These are phyloP conservation scores for Pipistrellus pygmaeus DNA, from an alignment of 2,797 vertebrate species.

Conservation along the genomic window DNA sequence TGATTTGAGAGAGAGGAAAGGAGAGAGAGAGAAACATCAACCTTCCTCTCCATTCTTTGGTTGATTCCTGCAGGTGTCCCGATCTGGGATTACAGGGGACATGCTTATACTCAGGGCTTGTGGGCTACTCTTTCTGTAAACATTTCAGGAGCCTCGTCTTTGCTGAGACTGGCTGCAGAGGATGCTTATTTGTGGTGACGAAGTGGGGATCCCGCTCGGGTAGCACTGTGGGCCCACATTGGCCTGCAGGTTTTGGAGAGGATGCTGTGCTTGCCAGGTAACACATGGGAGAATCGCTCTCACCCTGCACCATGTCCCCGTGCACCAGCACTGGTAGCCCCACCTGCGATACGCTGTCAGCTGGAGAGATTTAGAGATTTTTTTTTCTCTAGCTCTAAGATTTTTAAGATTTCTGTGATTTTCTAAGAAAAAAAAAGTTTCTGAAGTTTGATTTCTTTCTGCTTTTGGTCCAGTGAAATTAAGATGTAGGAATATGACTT, in stretches of 20 bases:
- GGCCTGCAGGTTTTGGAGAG: background rate
- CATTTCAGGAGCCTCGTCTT: background rate
- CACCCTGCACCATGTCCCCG: background rate
- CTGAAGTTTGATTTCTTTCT: background rate
- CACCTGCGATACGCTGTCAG: background rate
- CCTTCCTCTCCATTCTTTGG: background rate
- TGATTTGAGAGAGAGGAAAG: background rate
- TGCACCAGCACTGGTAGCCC: background rate
- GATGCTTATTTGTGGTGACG: background rate
- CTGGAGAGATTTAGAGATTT: background rate
- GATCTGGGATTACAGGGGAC: background rate
- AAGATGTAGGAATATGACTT: background rate
- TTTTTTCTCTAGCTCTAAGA: background rate
- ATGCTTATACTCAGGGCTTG: background rate
- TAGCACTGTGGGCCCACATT: background rate
- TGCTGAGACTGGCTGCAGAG: background rate
- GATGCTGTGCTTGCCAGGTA: background rate
- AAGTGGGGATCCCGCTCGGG: background rate
- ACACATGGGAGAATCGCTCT: background rate
- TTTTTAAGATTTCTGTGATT: constrained; percentile 33
- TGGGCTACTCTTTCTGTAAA: background rate
- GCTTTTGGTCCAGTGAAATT: background rate
- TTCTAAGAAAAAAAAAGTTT: background rate
- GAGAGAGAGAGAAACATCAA: background rate
- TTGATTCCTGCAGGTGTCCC: background rate